Conservation (phyloP, 2,797 vertebrate species). For the Tragelaphus eurycerus region DNA sequence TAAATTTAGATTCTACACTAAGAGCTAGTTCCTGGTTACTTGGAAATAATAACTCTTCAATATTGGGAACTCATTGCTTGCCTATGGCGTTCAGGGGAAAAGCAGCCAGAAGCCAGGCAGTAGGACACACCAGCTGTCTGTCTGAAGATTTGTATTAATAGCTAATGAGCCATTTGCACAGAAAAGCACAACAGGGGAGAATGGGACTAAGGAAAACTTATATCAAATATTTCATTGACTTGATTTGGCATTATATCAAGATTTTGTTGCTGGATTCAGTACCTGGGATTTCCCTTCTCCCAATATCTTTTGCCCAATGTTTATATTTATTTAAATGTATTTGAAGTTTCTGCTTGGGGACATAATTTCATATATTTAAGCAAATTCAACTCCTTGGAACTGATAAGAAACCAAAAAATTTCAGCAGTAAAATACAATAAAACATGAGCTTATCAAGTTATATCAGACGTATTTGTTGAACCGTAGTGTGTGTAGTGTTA, state of each 20-base stretch:
- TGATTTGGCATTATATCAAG: background rate
- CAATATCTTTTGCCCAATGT: background rate
- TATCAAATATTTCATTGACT: constrained; percentile 9
- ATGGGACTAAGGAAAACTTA: background rate
- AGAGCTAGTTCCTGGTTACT: background rate
- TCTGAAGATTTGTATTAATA: background rate
- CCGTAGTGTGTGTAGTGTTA: background rate
- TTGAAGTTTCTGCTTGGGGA: background rate
- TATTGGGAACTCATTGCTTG: background rate
- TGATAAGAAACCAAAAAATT: background rate
- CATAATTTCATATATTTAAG: background rate
- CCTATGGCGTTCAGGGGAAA: background rate
- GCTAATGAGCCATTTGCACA: background rate
- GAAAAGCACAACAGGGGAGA: background rate
- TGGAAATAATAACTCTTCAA: background rate
- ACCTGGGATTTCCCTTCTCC: background rate
- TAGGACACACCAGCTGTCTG: background rate
- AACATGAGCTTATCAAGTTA: background rate
- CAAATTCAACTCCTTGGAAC: background rate
- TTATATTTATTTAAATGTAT: background rate
- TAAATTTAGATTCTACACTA: background rate
- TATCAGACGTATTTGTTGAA: background rate
- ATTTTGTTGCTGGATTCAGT: background rate
- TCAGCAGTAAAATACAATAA: background rate
- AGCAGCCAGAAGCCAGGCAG: background rate